Evolutionary conservation across 64 coral and sea anemone species (phyloP).

Genomic region (Trachythela sp.): DNA sequence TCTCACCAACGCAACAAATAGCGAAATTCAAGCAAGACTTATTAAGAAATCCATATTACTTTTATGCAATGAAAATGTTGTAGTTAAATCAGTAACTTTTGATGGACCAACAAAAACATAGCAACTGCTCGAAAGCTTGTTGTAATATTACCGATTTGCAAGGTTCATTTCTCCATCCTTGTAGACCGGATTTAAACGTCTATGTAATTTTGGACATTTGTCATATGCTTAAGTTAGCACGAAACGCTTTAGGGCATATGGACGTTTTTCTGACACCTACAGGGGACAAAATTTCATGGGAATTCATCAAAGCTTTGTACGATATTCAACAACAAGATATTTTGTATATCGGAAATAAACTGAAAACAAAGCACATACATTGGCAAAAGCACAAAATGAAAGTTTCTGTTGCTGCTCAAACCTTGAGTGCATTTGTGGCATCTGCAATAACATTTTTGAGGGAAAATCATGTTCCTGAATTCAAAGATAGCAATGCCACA

Average conservation of each 20-base stretch:
- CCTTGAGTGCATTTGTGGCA: neutral
- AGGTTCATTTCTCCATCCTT: neutral
- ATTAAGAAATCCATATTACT: neutral
- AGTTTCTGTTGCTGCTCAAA: constrained; percentile 4
- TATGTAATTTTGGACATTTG: neutral
- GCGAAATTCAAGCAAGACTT: neutral
- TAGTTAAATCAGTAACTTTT: neutral
- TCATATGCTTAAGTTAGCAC: neutral
- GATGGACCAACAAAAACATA: neutral
- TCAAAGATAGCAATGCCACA: neutral
- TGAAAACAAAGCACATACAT: no score
- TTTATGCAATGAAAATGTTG: neutral
- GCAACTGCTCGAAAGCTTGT: neutral
- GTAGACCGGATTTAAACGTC: neutral
- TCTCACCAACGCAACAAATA: neutral
- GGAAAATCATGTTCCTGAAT: constrained; percentile 9
- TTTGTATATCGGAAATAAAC: neutral
- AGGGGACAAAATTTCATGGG: constrained; percentile 4
- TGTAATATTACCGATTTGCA: neutral
- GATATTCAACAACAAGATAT: constrained; percentile 13
- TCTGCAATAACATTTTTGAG: constrained; percentile 13
- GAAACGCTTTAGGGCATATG: constrained; percentile 5
- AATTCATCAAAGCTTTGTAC: neutral
- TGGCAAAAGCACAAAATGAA: no score
- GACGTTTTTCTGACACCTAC: neutral